Evolutionary conservation across 2,888 invertebrate species (phyloP), one percentile per base, ranked within the genome.

Genomic region (Galerucella nymphaeae): DNA sequence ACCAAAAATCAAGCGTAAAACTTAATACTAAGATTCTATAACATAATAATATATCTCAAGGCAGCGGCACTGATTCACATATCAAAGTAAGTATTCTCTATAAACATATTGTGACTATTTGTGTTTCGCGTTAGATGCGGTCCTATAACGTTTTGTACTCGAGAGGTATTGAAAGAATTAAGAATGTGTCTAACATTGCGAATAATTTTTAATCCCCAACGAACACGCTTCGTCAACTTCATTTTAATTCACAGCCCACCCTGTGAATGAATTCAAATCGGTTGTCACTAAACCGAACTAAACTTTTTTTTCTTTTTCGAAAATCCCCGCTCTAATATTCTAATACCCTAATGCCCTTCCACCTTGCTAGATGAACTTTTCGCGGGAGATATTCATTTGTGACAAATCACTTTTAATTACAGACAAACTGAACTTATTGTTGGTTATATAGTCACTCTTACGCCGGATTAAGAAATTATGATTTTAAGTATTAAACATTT

Each of bases 121-220:
- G 81, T 81, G 67, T 77, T 80, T 79, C 81, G 81, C 79, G 82
- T 82, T 82, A 81, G 81, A 78, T 77, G 80, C 81, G 81, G 80
- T 81, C 80, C 77, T 79, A 71, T 78, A 77, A 74, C 79, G 76
- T 75, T 76, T 77, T 70, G 69, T 75, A 67, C 55, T 77, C 74
- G 77, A 81, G 78, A 77, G 76, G 76, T 71, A 76, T 77, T 77
- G 74, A 76, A 72, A 77, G 76, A 75, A 71, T 72, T 67, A 77
- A 81, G 80, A 82, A 81, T 80, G 75, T 77, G 67, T 75, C 75
- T 72, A 77, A 76, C 77, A 74, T 75, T 76, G 77, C 80, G 80
- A 80, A 81, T 80, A 79, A 80, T 77, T 79, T 71, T 76, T 80
- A 81, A 80, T 80, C 75, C 75, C 75, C 68, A 64, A 64, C 73